Evolutionary conservation across 2,888 invertebrate genomes (phyloP).

Genomic region (Cylloceria caligata): DNA sequence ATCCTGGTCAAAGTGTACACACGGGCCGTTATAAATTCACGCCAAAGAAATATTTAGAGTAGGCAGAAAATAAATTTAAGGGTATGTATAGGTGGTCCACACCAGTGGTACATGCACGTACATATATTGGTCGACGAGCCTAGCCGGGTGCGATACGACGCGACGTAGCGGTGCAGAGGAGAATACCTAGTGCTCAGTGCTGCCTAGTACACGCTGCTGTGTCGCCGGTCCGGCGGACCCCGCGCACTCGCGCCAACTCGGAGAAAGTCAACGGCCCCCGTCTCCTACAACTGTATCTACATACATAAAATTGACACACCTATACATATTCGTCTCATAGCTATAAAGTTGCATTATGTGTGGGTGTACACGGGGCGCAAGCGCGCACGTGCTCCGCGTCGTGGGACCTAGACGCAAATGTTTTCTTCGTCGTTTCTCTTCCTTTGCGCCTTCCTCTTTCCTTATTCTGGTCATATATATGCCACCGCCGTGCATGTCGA

Average conservation of each 20-base stretch:
- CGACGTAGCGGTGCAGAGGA: background rate
- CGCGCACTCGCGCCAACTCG: slow-evolving; percentile 58
- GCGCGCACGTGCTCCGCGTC: slow-evolving; percentile 50
- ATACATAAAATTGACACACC: slow-evolving; percentile 64
- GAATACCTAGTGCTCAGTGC: slow-evolving; percentile 27
- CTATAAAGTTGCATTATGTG: slow-evolving; percentile 54
- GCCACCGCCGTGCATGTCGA: background rate
- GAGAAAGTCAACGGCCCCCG: slow-evolving; percentile 72
- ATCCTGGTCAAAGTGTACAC: slow-evolving; percentile 20
- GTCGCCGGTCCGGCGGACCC: slow-evolving; percentile 55
- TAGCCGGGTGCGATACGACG: slow-evolving; percentile 11
- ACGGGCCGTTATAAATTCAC: slow-evolving; percentile 76
- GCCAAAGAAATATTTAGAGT: slow-evolving; percentile 79
- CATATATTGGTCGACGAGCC: slow-evolving; percentile 19
- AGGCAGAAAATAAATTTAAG: slow-evolving; percentile 74
- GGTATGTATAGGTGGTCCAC: slow-evolving; percentile 8
- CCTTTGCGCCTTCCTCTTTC: slow-evolving; percentile 33
- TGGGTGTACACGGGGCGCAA: slow-evolving; percentile 32
- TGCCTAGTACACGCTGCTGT: slow-evolving; percentile 35
- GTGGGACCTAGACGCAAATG: slow-evolving; percentile 54
- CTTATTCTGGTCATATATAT: slow-evolving; percentile 30
- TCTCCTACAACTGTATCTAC: slow-evolving; percentile 46
- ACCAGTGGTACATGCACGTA: background rate
- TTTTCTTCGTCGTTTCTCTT: slow-evolving; percentile 51
- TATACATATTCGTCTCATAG: slow-evolving; percentile 58